These are phyloP conservation scores for Megaceryle alcyon DNA, from an alignment of 2,797 vertebrate genomes.

Conservation along the genomic window DNA sequence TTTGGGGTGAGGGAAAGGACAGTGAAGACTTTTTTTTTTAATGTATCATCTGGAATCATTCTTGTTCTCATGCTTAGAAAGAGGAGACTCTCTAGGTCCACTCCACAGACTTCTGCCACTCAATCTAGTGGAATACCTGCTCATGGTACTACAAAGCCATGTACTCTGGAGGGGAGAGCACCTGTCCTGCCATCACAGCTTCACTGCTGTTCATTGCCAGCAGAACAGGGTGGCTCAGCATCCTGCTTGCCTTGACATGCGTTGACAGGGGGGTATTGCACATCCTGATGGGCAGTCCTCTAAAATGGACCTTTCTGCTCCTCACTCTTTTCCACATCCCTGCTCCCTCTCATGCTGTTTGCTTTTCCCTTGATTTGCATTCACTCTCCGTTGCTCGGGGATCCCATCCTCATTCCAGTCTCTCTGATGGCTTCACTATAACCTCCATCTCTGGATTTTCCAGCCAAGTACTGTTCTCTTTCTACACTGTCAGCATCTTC, in stretches of 20 bases:
- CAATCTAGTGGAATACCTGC: not conserved
- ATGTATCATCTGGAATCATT: not conserved
- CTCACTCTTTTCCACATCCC: not conserved
- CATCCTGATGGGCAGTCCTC: not conserved
- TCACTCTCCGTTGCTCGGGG: not conserved
- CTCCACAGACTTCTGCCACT: not conserved
- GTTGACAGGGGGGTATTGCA: not conserved
- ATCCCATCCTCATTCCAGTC: not conserved
- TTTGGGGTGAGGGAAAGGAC: not conserved
- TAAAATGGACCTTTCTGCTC: not conserved
- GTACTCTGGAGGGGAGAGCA: not conserved
- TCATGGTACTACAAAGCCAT: fast-evolving
- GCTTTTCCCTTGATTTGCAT: not conserved
- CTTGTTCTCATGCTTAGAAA: not conserved
- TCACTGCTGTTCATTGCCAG: not conserved
- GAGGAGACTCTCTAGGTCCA: not conserved
- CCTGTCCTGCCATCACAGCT: not conserved
- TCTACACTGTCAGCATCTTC: not conserved
- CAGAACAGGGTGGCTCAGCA: not conserved
- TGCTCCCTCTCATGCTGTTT: not conserved
- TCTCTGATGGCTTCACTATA: not conserved
- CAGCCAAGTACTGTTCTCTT: not conserved
- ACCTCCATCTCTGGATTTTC: not conserved
- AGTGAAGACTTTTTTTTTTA: not conserved
- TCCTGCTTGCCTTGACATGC: not conserved